phyloP scores from a whole-genome alignment of 2,113 vertebrate genomes.

The Brienomyrus longianalis region DNA sequence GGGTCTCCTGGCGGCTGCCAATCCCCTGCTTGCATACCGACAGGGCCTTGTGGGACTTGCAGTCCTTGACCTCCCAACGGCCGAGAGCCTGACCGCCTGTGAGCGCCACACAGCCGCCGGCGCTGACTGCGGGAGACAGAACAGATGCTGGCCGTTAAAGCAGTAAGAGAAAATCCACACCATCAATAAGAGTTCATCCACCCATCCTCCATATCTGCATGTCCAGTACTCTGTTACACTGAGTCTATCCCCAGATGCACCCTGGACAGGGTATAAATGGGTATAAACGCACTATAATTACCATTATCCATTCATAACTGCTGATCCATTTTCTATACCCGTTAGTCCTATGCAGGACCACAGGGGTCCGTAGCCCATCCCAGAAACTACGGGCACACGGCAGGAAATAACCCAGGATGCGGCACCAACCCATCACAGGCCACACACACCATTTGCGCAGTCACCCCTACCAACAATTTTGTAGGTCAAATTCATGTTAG shows the following conservation, averaged over 20 bases:
- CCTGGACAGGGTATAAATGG: neutral
- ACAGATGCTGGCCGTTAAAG: neutral
- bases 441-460: neutral
- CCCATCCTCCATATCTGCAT: neutral
- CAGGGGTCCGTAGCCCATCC: neutral
- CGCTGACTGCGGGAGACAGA: constrained; percentile 54
- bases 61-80: constrained; percentile 87
- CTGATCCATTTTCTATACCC: neutral
- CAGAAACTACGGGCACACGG: neutral
- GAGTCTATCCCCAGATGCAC: neutral
- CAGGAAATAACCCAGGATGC: neutral
- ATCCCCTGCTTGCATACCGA: constrained; percentile 78
- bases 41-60: constrained; percentile 71
- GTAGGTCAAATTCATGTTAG: neutral
- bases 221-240: neutral
- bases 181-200: neutral
- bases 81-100: constrained; percentile 65
- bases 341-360: neutral
- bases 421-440: neutral
- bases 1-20: constrained; percentile 44
- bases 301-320: neutral
- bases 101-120: constrained; percentile 79
- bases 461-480: neutral
- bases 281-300: neutral
- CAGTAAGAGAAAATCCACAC: neutral